Conservation (phyloP, 2,888 invertebrate species). For the Pheosia gnoma region DNA sequence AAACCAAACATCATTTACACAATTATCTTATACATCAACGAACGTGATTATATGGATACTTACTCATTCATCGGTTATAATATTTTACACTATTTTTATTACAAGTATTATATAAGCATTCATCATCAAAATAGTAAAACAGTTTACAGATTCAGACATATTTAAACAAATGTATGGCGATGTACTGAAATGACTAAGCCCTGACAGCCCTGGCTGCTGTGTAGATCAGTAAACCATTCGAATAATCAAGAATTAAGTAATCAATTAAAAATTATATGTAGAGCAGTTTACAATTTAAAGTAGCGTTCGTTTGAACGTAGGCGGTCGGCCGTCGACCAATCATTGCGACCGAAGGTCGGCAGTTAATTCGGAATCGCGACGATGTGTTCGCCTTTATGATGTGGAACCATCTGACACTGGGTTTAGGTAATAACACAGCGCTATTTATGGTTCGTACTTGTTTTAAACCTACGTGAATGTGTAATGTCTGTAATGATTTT, state of each 20-base stretch:
- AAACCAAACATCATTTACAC: no score
- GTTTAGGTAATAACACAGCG: not conserved
- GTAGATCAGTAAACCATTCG: not conserved
- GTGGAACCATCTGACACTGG: conserved; percentile 18
- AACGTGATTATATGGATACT: no score
- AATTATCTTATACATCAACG: no score
- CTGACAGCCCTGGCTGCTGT: no score
- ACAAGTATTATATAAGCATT: no score
- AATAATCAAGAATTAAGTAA: conserved; percentile 18
- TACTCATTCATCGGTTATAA: no score
- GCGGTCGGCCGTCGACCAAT: conserved; percentile 21
- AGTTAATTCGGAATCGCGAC: conserved; percentile 25
- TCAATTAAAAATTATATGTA: conserved; percentile 15
- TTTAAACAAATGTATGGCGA: no score
- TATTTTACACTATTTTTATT: no score
- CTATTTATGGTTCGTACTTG: not conserved
- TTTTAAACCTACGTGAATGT: not conserved
- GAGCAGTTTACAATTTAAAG: conserved; percentile 6
- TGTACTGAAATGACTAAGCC: no score
- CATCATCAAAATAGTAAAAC: no score
- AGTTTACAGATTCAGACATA: no score
- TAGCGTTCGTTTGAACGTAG: conserved; percentile 28
- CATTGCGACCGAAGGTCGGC: conserved; percentile 35
- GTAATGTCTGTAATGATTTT: no score
- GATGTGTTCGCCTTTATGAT: conserved; percentile 15